Evolutionary conservation across 2,113 vertebrate genomes (phyloP).

Genomic region (Rhinolophus sinicus): DNA sequence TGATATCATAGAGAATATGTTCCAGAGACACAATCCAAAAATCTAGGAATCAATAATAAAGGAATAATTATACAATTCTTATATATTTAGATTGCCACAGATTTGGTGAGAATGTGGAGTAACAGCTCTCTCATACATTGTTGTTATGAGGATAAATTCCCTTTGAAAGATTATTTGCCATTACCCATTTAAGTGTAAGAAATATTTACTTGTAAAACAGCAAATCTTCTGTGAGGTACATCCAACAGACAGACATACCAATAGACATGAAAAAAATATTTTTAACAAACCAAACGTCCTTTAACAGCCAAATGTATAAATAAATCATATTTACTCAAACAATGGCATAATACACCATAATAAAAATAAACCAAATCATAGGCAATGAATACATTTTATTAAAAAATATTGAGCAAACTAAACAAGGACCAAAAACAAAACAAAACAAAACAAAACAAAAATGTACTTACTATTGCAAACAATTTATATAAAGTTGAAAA

Average conservation of each 20-base stretch:
- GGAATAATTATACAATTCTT: neutral
- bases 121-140: neutral
- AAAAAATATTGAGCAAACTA: neutral
- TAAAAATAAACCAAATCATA: neutral
- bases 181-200: neutral
- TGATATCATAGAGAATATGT: neutral
- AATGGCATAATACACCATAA: neutral
- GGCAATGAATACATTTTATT: neutral
- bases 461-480: neutral
- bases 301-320: neutral
- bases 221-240: neutral
- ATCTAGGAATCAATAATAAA: neutral
- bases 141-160: neutral
- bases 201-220: neutral
- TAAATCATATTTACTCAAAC: neutral
- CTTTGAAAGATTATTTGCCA: neutral
- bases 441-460: too few relatives aligned
- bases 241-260: too few relatives aligned
- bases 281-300: neutral
- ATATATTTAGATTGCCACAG: neutral
- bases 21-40: neutral
- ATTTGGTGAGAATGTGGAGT: neutral
- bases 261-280: neutral
- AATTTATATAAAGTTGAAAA: neutral
- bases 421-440: neutral